Evolutionary conservation across 1,140 invertebrate species (phyloP), one percentile per base, ranked within the genome.

Genomic region (Belonocnema kinseyi): DNA sequence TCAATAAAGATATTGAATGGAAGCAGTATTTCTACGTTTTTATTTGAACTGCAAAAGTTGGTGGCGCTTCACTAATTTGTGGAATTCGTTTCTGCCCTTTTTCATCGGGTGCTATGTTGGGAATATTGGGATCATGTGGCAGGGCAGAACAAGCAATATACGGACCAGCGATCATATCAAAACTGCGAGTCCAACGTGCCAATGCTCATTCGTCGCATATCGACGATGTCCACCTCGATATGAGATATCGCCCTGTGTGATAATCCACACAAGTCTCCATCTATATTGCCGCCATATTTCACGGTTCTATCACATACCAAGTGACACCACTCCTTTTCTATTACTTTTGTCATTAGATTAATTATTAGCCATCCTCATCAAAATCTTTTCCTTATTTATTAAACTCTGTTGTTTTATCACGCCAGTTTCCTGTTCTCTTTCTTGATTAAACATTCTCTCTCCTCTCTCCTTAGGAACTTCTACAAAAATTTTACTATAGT

Each of bases 191-290:
- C 85, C 82, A 79, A 87, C 88, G 85, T 88, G 85, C 85, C 85
- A 78, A 78, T 79, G 84, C 86, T 90, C 90, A 91, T 91, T 91
- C 90, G 85, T 91, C 87, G 90, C 89, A 91, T 91, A 90, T 91
- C 90, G 89, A 89, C 85, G 86, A 87, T 88, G 89, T 88, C 88
- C 88, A 80, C 85, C 82, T 85, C 87, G 87, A 91, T 91, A 91
- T 91, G 90, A 91, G 90, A 91, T 90, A 91, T 90, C 87, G 86
- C 79, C 82, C 81, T 71, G 78, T 78, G 85, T 86, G 85, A 89
- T 90, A 89, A 90, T 90, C 87, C 89, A 83, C 85, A 90, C 87
- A 87, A 90, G 88, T 88, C 74, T 85, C 77, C 81, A 83, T 82
- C 80, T 88, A 90, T 91, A 91, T 91, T 91, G 86, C 86, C 85